phyloP scores from a whole-genome alignment of 2,797 vertebrate genomes.

The Intellagama lesueurii region DNA sequence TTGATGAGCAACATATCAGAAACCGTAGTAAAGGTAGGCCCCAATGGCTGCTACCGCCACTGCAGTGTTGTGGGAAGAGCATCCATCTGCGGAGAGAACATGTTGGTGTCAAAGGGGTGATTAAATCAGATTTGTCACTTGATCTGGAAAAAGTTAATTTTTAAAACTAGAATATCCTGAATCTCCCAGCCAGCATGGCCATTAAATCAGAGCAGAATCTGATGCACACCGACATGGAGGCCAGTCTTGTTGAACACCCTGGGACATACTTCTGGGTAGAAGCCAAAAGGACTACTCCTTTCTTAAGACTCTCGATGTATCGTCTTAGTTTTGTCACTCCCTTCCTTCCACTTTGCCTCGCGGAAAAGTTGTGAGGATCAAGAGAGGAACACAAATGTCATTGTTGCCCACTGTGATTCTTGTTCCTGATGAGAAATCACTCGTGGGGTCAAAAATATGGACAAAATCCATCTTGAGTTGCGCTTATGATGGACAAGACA shows the following conservation, averaged over 20 bases:
- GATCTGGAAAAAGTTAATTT: too few relatives aligned
- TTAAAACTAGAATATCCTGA: too few relatives aligned
- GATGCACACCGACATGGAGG: too few relatives aligned
- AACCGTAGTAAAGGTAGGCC: slow-evolving; percentile 81
- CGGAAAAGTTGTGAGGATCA: background rate
- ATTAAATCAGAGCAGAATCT: too few relatives aligned
- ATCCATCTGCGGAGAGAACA: slow-evolving; percentile 78
- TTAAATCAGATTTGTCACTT: background rate
- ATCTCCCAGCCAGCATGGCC: too few relatives aligned
- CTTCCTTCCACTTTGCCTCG: background rate
- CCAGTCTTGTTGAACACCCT: too few relatives aligned
- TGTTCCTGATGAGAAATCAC: background rate
- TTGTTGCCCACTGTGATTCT: background rate
- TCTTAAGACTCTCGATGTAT: too few relatives aligned
- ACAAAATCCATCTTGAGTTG: background rate
- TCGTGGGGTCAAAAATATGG: background rate
- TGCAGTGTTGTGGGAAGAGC: slow-evolving; percentile 87
- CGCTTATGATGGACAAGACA: background rate
- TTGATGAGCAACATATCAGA: background rate
- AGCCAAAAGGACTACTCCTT: too few relatives aligned
- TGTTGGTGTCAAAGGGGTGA: background rate
- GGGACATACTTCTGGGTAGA: too few relatives aligned
- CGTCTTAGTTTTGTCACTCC: too few relatives aligned
- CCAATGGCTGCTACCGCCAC: slow-evolving; percentile 84
- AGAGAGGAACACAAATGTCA: background rate